phyloP scores from a whole-genome alignment of 1,140 invertebrate genomes.

The Monomorium pharaonis region DNA sequence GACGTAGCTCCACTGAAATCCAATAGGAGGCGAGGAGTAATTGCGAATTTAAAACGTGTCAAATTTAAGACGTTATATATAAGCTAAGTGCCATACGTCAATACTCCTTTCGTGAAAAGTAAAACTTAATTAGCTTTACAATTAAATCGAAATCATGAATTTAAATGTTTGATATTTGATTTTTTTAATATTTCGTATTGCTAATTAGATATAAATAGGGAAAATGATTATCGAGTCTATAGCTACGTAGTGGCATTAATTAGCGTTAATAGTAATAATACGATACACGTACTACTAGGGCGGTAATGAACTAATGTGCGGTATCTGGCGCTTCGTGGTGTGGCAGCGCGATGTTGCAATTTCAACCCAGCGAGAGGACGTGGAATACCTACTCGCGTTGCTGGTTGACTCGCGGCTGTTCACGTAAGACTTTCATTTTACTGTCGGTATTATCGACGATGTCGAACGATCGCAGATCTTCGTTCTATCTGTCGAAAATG shows the following conservation, averaged over 20 bases:
- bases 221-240: not conserved
- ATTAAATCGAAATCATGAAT: not conserved
- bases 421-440: conserved; percentile 51
- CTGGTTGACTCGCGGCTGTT: conserved; percentile 15
- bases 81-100: not conserved
- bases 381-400: conserved; percentile 17
- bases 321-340: conserved; percentile 56
- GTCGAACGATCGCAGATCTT: not conserved
- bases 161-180: not conserved
- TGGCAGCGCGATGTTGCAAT: conserved; percentile 55
- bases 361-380: conserved; percentile 65
- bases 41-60: not conserved
- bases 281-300: conserved; percentile 35
- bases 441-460: not conserved
- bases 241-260: not conserved
- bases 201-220: not conserved
- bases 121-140: not conserved
- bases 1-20: not conserved
- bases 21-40: not conserved
- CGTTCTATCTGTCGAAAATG: not conserved
- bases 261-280: conserved; percentile 37
- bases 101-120: not conserved
- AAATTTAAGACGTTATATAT: no score
- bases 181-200: no score
- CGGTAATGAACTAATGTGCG: conserved; percentile 69